These are phyloP conservation scores for Chlorodrepanis virens DNA, from an alignment of 2,113 vertebrate genomes.

Conservation along the genomic window DNA sequence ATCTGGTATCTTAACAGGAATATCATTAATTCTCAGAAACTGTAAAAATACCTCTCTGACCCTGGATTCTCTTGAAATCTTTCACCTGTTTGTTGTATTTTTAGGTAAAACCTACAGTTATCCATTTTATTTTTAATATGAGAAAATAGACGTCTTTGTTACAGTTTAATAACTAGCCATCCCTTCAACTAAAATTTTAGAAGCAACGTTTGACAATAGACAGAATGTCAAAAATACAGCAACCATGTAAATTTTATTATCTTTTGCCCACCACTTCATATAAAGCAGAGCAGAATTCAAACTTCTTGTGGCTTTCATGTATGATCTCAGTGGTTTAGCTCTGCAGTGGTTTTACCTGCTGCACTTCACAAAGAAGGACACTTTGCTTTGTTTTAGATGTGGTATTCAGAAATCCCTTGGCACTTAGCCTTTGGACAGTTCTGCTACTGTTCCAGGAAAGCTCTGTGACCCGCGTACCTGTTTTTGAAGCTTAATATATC, in stretches of 20 bases:
- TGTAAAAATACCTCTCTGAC: neutral
- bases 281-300: neutral
- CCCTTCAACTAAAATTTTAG: neutral
- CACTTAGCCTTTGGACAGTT: neutral
- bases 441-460: neutral
- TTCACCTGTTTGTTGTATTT: neutral
- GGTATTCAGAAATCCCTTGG: neutral
- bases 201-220: neutral
- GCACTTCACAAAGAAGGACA: neutral
- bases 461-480: neutral
- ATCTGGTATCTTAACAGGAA: neutral
- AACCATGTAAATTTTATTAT: neutral
- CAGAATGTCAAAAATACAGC: neutral
- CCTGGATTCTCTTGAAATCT: neutral
- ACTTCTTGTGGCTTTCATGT: neutral
- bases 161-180: neutral
- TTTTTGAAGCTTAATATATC: conserved; percentile 6
- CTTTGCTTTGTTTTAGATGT: neutral
- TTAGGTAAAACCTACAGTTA: neutral
- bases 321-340: neutral
- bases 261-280: neutral
- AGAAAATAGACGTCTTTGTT: neutral
- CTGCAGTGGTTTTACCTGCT: neutral
- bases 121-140: neutral
- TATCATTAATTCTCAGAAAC: neutral